Conservation (phyloP, 2,888 invertebrate genomes). For the Synergus umbraculus region DNA sequence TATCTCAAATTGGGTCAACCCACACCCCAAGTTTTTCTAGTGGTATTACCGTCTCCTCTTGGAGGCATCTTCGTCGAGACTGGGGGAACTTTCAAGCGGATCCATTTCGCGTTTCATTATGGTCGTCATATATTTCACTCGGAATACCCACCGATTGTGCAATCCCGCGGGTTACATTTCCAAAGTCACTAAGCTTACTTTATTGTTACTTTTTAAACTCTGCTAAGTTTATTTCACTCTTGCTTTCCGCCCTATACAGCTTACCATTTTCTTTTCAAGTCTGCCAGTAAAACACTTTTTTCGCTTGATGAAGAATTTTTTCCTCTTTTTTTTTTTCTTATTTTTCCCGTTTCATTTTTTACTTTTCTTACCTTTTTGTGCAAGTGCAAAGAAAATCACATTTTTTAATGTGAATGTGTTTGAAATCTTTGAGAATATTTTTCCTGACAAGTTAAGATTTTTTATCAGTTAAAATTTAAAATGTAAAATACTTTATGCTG, state of each 20-base stretch:
- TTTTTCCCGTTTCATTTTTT: background rate
- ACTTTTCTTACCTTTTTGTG: background rate
- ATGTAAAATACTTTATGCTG: constrained; percentile 16
- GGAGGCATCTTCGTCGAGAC: constrained; percentile 29
- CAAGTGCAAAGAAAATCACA: background rate
- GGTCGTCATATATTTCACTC: constrained; percentile 56
- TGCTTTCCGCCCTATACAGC: background rate
- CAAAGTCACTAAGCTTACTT: constrained; percentile 24
- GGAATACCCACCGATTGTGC: constrained; percentile 30
- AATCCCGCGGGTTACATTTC: constrained; percentile 12
- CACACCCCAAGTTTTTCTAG: constrained; percentile 36
- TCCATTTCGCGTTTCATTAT: constrained; percentile 58
- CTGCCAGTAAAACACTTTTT: background rate
- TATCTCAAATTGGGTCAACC: constrained; percentile 66
- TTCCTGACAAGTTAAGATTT: background rate
- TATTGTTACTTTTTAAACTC: constrained; percentile 12
- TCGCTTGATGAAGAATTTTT: background rate
- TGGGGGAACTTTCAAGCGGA: constrained; percentile 29
- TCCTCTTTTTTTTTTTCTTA: background rate
- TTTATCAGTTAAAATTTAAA: background rate
- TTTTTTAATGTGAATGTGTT: background rate
- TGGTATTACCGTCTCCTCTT: constrained; percentile 16
- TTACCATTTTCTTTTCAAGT: constrained; percentile 1
- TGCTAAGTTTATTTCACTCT: constrained; percentile 21
- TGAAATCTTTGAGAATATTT: background rate